Conservation (phyloP, 2,797 vertebrate species). For the Lophotriccus pileatus region DNA sequence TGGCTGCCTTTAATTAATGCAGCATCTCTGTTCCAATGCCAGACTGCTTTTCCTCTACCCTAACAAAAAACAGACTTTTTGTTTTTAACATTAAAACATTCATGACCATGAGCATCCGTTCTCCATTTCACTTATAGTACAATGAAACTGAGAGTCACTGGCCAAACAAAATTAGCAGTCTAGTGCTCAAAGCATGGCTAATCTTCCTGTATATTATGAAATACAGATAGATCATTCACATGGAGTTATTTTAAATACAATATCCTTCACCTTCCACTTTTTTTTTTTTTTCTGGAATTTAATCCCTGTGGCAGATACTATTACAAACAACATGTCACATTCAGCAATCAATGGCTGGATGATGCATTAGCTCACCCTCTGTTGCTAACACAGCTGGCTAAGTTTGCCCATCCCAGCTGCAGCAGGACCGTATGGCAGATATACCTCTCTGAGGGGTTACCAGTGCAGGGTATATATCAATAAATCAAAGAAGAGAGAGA, state of each 20-base stretch:
- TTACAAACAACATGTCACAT: neutral
- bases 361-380: neutral
- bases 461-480: neutral
- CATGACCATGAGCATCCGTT: accelerated
- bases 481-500: neutral
- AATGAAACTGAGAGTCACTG: neutral
- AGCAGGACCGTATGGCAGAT: neutral
- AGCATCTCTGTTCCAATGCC: neutral
- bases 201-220: neutral
- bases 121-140: neutral
- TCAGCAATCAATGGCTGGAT: neutral
- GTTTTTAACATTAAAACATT: neutral
- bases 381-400: neutral
- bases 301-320: neutral
- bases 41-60: neutral
- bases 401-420: neutral
- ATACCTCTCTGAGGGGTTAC: neutral
- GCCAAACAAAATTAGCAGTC: neutral
- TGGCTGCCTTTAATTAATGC: neutral
- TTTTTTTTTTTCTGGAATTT: neutral
- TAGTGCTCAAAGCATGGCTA: neutral
- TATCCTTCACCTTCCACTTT: neutral
- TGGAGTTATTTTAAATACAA: neutral
- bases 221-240: neutral
- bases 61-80: neutral